Base-by-base conservation (phyloP, 2,888 invertebrate genomes). In the Microdon myrmicae region DNA sequence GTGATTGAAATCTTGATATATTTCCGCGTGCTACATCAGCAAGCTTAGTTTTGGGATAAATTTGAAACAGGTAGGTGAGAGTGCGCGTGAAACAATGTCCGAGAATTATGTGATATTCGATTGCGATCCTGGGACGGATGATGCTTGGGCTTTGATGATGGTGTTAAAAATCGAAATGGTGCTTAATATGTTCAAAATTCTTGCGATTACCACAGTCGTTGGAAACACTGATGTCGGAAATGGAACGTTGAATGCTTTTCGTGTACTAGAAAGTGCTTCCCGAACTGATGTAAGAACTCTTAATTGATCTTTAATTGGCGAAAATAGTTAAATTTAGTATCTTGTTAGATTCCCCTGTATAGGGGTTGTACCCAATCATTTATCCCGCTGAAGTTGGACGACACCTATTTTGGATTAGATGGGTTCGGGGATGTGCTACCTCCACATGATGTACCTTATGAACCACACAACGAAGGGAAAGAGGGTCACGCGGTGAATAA, bases 211-310 rank as follows among this genome's bases (percentile, higher is more conserved):
- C 0, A 90, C 90, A 59, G 87, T 85, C 0, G 83, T 84, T 61
- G 92, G 92, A 1, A 92, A 91, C 72, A 87, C 89, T 0, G 75
- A 76, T 3, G 81, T 90, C 35, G 83, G 87, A 4, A 85, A 89
- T 71, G 88, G 86, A 0, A 82, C 82, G 12, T 75, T 75, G 14
- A 92, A 92, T 74, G 87, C 89, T 1, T 83, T 88, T 34, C 82
- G 87, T 68, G 84, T 88, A 38, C 75, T 92, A 17, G 79, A 84
- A 68, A 78, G 83, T 4, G 83, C 84, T 2, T 78, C 82, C 32
- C 79, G 84, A 68, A 79, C 81, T 64, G 86, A 88, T 73, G 88
- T 88, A 74, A 84, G 86, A 66, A 9, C 19, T 6, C 10, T n/a
- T 4, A 12, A 8, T 34, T n/a, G n/a, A n/a, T n/a, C n/a, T n/a